Evolutionary conservation across 2,113 vertebrate species (phyloP).

Genomic region (Eurystomus gularis): DNA sequence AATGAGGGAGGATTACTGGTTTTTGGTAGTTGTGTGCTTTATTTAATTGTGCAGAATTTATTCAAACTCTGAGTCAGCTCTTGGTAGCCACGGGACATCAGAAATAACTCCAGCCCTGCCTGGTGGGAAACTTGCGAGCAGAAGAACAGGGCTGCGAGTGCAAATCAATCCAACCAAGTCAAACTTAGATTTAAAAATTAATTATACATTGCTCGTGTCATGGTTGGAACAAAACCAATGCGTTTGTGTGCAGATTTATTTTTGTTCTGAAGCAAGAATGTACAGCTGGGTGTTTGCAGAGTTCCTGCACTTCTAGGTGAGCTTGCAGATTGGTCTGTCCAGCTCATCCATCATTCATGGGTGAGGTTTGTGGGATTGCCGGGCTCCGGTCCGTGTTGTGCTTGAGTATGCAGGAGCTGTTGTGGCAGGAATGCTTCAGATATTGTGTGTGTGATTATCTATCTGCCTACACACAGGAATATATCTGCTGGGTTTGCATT

Average conservation of each 20-base stretch:
- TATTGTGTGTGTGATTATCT: background rate
- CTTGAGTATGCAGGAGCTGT: background rate
- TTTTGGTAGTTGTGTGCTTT: background rate
- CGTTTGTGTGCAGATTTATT: background rate
- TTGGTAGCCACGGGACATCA: background rate
- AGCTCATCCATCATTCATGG: background rate
- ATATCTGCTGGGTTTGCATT: background rate
- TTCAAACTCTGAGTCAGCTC: background rate
- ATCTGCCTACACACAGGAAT: fast-evolving
- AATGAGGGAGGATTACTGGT: background rate
- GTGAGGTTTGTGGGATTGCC: fast-evolving
- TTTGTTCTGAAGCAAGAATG: background rate
- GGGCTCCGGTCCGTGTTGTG: fast-evolving
- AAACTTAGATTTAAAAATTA: background rate
- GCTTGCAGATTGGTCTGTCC: background rate
- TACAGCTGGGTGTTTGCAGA: background rate
- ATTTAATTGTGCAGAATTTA: background rate
- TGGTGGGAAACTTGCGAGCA: background rate
- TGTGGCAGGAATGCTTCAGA: background rate
- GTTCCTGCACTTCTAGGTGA: background rate
- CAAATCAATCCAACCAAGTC: background rate
- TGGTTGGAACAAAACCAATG: background rate
- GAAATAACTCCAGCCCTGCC: background rate
- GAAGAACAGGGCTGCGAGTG: background rate
- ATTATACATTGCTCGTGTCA: fast-evolving